Percentiles rank a stretch among this genome's conserved stretches.
Conservation (phyloP, 1,140 invertebrate genomes). For the Eubasilissa regina region DNA sequence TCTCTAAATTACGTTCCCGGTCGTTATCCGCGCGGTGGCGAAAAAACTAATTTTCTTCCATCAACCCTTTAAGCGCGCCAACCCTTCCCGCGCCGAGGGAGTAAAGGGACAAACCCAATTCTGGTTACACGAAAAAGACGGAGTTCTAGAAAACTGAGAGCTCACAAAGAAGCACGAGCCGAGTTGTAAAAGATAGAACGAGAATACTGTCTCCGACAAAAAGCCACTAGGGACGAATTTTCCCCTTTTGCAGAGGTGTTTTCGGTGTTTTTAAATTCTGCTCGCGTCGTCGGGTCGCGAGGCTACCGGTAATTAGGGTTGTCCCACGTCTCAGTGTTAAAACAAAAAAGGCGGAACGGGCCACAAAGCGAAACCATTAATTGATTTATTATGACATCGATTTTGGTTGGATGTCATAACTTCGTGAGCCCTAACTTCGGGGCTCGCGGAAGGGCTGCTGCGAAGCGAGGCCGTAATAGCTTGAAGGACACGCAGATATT, state of each 20-base stretch:
- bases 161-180: background rate
- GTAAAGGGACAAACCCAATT: conserved; percentile 39
- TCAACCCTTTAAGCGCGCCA: conserved; percentile 49
- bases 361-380: conserved; percentile 55
- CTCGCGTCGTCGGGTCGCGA: background rate
- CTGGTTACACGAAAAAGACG: conserved; percentile 11
- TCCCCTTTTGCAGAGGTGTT: no score
- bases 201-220: background rate
- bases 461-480: conserved; percentile 32
- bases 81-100: conserved; percentile 53
- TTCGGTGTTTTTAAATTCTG: background rate
- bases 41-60: conserved; percentile 59
- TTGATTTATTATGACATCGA: conserved; percentile 62
- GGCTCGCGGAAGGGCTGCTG: conserved; percentile 28
- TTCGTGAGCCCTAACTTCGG: conserved; percentile 49
- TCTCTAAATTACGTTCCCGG: conserved; percentile 35
- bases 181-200: background rate
- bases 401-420: conserved; percentile 60
- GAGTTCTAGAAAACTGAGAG: background rate
- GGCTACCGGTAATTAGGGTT: conserved; percentile 58
- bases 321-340: conserved; percentile 55
- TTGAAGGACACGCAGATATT: conserved; percentile 48
- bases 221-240: background rate
- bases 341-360: conserved; percentile 53
- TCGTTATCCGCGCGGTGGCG: conserved; percentile 43